Evolutionary conservation across 2,113 vertebrate genomes (phyloP), one percentile per base, ranked within the genome.

Genomic region (Etheostoma cragini): DNA sequence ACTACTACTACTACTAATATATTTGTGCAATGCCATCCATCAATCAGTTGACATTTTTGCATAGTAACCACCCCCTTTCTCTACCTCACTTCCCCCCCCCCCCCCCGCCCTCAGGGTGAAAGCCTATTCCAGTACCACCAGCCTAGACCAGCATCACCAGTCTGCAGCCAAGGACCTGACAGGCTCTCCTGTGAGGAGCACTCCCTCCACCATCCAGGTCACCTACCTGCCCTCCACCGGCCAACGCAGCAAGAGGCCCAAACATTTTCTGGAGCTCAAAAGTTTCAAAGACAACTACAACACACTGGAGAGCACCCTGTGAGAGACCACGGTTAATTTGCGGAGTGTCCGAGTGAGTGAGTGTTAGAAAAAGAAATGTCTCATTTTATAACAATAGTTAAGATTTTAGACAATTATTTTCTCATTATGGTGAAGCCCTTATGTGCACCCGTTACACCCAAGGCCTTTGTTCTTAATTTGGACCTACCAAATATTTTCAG

Each of bases 281-380:
- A 99, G 96, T 90, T 99, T 99, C 89, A 99, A 99, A 88, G 98
- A 99, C 94, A 99, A 98, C 91, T 99, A 99, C 87, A 99, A 99
- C 91, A 99, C 98, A 0, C 85, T 99, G 89, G 98, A 99, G 92
- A 99, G 98, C 90, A 99, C 98, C 83, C 92, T 99, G 91, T 98
- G 88, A 93, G 24, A 63, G 21, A 8, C 16, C n/a, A 47, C 22
- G 19, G 17, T 35, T 52, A 42, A 22, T 21, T 0, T 26, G 52
- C 52, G 2, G 21, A 53, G 19, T n/a, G 14, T 13, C 6, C 14
- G 12, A 30, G 30, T 30, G 30, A 30, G 30, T 30, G 30, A 30
- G 30, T 35, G 19, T 33, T 38, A 21, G 19, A 49, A 22, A 54
- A 70, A 22, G 0, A 49, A 49, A 17, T 35, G 1, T 26, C 21